phyloP scores from a whole-genome alignment of 2,797 vertebrate genomes.

The Cephalopachus bancanus region DNA sequence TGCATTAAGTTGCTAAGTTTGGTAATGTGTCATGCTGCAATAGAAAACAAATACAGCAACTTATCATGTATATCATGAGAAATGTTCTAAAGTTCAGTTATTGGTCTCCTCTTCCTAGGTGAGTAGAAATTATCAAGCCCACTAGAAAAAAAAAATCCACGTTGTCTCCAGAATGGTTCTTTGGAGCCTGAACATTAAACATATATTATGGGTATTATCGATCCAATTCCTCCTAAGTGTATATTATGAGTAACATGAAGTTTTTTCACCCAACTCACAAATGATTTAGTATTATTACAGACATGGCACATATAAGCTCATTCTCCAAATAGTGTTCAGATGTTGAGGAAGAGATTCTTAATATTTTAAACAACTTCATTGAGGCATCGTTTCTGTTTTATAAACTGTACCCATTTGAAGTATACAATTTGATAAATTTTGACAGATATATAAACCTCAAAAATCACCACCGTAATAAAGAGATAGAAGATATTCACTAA shows the following conservation, averaged over 20 bases:
- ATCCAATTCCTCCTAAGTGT: neutral
- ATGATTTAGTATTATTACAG: conserved; percentile 14
- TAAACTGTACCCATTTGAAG: neutral
- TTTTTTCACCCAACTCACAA: neutral
- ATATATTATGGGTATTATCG: neutral
- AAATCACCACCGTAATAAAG: neutral
- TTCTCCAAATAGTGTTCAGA: neutral
- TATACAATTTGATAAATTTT: neutral
- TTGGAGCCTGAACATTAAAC: neutral
- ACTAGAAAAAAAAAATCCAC: neutral
- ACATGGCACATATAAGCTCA: neutral
- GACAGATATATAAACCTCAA: neutral
- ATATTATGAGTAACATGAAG: neutral
- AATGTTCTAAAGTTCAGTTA: neutral
- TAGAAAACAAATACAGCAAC: neutral
- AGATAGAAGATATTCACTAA: neutral
- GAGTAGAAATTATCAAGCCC: neutral
- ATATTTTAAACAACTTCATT: neutral
- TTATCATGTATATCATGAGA: neutral
- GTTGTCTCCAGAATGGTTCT: neutral
- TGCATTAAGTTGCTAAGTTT: neutral
- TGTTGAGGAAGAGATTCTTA: neutral
- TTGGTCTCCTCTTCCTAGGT: neutral
- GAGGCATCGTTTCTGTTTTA: neutral
- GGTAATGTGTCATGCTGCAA: neutral